Percentiles rank a stretch among this genome's conserved stretches.
These are phyloP conservation scores for Leptodactylus fallax DNA, from an alignment of 2,797 vertebrate species.

Conservation along the genomic window DNA sequence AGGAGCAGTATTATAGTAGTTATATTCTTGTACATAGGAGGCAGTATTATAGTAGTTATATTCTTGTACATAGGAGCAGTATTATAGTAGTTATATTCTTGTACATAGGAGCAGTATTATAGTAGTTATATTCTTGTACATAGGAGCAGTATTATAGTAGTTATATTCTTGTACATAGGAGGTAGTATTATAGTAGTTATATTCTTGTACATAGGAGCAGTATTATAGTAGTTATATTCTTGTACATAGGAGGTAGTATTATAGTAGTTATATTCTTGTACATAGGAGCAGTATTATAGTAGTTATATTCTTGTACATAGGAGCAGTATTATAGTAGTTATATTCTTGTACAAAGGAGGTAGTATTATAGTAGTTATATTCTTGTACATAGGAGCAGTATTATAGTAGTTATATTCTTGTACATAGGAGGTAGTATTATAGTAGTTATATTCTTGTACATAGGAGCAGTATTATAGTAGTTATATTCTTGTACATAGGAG, in stretches of 20 bases:
- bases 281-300: not conserved
- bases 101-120: slow-evolving; percentile 3
- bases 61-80: not conserved
- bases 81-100: slow-evolving; percentile 16
- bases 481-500: slow-evolving; percentile 14
- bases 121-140: not conserved
- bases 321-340: slow-evolving; percentile 4
- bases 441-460: slow-evolving; percentile 11
- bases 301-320: slow-evolving; percentile 3
- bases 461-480: slow-evolving; percentile 7
- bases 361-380: slow-evolving; percentile 24
- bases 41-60: not conserved
- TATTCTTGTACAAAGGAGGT: not conserved
- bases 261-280: slow-evolving; percentile 17
- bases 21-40: not conserved
- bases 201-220: not conserved
- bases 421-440: slow-evolving; percentile 4
- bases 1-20: slow-evolving; percentile 3
- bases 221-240: slow-evolving; percentile 21
- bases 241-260: not conserved
- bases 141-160: not conserved
- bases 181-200: slow-evolving; percentile 14
- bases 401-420: slow-evolving; percentile 24
- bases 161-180: slow-evolving; percentile 10
- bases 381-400: not conserved